Conservation (phyloP, 2,797 vertebrate species). For the Pantherophis alleghaniensis region DNA sequence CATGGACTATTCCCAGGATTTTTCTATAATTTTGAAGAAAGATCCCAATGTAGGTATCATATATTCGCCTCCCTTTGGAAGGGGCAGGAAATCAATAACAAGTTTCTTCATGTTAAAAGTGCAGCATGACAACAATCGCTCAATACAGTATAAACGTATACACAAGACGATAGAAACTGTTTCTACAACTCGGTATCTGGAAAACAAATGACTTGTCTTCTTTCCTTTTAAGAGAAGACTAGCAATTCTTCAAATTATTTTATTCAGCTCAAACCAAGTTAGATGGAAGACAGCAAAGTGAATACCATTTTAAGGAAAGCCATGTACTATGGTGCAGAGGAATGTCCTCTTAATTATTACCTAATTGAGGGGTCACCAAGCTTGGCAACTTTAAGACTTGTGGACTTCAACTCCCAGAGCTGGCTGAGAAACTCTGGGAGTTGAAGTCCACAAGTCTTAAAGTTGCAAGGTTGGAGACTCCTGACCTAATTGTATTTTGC, state of each 20-base stretch:
- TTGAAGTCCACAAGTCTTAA: no score
- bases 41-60: not conserved
- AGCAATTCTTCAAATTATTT: not conserved
- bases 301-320: not conserved
- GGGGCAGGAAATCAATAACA: not conserved
- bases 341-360: not conserved
- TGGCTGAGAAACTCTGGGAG: no score
- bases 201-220: not conserved
- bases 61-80: not conserved
- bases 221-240: not conserved
- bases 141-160: not conserved
- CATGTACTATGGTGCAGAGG: not conserved
- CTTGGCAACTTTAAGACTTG: no score
- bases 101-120: not conserved
- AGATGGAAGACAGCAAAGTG: not conserved
- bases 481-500: not conserved
- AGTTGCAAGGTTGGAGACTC: no score
- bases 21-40: not conserved
- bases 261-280: not conserved
- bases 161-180: accelerated
- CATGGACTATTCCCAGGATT: not conserved
- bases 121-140: not conserved
- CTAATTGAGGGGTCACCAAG: not conserved
- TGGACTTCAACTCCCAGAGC: no score
- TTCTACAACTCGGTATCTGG: not conserved